A percentile compares a stretch with the other conserved stretches of the same genome.
Conservation (phyloP, 2,888 invertebrate species). For the Netelia virgata region DNA sequence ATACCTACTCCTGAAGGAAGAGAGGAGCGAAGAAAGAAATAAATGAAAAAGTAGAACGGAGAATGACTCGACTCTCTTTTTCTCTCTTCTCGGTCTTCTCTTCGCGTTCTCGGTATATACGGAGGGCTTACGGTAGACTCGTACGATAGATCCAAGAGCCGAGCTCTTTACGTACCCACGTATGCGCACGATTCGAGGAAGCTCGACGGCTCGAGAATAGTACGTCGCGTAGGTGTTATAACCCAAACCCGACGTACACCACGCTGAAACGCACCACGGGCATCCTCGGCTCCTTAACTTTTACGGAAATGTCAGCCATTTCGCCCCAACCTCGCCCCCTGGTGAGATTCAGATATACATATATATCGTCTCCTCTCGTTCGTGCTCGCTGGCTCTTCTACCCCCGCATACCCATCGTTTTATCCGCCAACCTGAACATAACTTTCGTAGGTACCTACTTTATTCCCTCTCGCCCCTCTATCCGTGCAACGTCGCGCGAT, state of each 20-base stretch:
- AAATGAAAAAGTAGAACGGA: constrained; percentile 22
- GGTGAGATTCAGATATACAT: constrained; percentile 58
- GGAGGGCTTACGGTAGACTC: background rate
- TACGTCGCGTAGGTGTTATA: constrained; percentile 34
- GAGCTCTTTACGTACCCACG: constrained; percentile 6
- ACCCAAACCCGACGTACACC: constrained; percentile 21
- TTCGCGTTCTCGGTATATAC: background rate
- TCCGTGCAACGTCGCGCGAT: too few relatives aligned
- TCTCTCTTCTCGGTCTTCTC: constrained; percentile 10
- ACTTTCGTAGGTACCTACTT: constrained; percentile 3
- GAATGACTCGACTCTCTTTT: constrained; percentile 44
- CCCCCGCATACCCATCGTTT: constrained; percentile 9
- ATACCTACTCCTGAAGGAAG: constrained; percentile 21
- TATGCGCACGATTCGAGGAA: constrained; percentile 10
- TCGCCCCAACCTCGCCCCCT: constrained; percentile 44
- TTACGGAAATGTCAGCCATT: constrained; percentile 71
- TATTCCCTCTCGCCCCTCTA: background rate
- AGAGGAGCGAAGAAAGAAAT: background rate
- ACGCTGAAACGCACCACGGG: constrained; percentile 23
- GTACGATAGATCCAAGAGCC: background rate
- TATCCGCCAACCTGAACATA: background rate
- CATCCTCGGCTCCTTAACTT: constrained; percentile 74
- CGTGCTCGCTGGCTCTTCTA: constrained; percentile 11
- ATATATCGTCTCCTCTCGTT: constrained; percentile 28
- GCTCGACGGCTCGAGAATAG: background rate